A percentile compares a stretch with the other conserved stretches of the same genome.
These are phyloP conservation scores for Mimachlamys varia DNA, from an alignment of 2,888 invertebrate species.

Conservation along the genomic window DNA sequence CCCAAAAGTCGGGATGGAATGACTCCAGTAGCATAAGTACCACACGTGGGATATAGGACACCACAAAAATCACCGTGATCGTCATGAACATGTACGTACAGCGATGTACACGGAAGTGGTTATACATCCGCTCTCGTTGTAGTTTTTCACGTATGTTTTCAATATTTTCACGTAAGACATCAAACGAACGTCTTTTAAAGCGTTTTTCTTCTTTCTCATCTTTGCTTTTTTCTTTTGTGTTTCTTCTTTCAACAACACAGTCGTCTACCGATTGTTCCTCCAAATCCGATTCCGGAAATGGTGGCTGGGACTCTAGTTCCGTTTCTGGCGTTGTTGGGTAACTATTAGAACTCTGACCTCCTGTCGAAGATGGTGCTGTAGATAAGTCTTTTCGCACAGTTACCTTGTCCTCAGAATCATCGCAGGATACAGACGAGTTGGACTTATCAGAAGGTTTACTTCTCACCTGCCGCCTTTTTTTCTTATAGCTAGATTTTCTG, in stretches of 20 bases:
- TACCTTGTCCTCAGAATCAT: background rate
- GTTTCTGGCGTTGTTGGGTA: background rate
- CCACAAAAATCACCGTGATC: slow-evolving; percentile 45
- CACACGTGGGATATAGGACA: slow-evolving; percentile 47
- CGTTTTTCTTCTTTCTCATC: slow-evolving; percentile 37
- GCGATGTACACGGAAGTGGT: slow-evolving; percentile 47
- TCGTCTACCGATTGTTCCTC: background rate
- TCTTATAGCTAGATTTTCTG: slow-evolving; percentile 36
- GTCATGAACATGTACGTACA: slow-evolving; percentile 54
- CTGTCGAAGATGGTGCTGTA: background rate
- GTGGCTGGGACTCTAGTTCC: background rate
- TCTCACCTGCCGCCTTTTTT: slow-evolving; percentile 25
- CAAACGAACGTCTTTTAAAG: slow-evolving; percentile 39
- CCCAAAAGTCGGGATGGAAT: slow-evolving; percentile 39
- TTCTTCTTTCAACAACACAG: background rate
- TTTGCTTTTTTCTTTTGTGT: background rate
- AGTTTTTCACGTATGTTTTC: background rate
- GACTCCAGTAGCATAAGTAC: slow-evolving; percentile 50
- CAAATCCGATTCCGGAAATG: slow-evolving; percentile 1
- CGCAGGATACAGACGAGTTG: background rate
- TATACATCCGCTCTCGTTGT: background rate
- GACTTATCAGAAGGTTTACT: slow-evolving; percentile 29
- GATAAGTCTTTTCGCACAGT: background rate
- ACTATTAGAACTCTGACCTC: background rate
- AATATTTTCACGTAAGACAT: slow-evolving; percentile 19